phyloP scores from a whole-genome alignment of 1,140 invertebrate species.

The Daktulosphaira vitifoliae region DNA sequence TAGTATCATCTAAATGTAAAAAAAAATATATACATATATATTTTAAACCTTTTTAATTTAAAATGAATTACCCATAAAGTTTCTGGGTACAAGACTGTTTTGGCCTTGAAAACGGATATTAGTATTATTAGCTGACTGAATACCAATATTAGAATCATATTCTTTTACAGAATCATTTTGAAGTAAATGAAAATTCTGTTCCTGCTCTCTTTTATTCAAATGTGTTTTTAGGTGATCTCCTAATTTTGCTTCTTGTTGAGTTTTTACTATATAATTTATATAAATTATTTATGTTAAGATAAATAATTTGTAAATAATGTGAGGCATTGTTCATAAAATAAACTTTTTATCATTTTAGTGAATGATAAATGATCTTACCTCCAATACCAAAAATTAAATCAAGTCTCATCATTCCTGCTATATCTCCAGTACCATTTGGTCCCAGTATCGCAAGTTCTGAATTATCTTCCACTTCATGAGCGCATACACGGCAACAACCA shows the following conservation, averaged over 20 bases:
- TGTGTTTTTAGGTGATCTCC: slow-evolving; percentile 51
- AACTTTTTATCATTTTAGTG: too few species aligned
- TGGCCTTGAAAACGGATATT: slow-evolving; percentile 19
- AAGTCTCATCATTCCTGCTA: slow-evolving; percentile 50
- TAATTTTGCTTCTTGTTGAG: slow-evolving; percentile 48
- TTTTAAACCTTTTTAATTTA: neutral
- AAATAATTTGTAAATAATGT: neutral
- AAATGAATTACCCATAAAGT: slow-evolving; percentile 6
- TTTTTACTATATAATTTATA: slow-evolving; percentile 38
- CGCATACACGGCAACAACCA: slow-evolving; percentile 82
- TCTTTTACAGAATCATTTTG: neutral
- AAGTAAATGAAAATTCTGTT: slow-evolving; percentile 43
- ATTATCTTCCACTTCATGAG: slow-evolving; percentile 57
- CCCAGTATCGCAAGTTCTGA: slow-evolving; percentile 46
- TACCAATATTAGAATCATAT: neutral
- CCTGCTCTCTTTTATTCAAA: slow-evolving; percentile 51
- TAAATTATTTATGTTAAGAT: neutral
- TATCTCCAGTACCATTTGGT: slow-evolving; percentile 47
- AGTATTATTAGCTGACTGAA: slow-evolving; percentile 11
- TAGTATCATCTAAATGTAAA: slow-evolving; percentile 2
- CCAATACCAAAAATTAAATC: slow-evolving; percentile 47
- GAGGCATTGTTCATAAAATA: neutral
- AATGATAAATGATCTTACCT: slow-evolving; percentile 34
- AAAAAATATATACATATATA: slow-evolving; percentile 11
- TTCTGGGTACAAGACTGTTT: neutral